Evolutionary conservation across 2,113 vertebrate species (phyloP).

Genomic region (Neofelis nebulosa): DNA sequence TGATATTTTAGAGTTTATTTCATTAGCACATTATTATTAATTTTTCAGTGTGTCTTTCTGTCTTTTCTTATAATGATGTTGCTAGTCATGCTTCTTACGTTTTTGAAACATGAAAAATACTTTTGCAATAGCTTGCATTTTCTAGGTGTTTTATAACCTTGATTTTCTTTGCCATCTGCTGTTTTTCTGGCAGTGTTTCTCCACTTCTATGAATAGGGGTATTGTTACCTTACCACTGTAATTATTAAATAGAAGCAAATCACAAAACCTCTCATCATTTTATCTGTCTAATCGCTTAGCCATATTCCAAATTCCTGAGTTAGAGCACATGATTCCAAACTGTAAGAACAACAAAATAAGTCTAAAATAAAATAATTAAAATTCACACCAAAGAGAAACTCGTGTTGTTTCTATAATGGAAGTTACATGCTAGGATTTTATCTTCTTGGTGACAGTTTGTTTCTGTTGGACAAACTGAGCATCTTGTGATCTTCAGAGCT

Average conservation of each 20-base stretch:
- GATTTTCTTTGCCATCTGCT: not conserved
- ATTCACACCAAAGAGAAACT: not conserved
- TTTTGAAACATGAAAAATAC: not conserved
- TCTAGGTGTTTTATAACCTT: not conserved
- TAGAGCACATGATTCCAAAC: not conserved
- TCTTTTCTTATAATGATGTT: not conserved
- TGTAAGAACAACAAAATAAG: not conserved
- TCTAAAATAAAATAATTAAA: not conserved
- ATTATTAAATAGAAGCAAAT: not conserved
- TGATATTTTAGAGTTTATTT: conserved; percentile 23
- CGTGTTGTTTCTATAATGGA: not conserved
- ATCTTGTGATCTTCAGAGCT: conserved; percentile 39
- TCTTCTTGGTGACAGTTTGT: conserved; percentile 7
- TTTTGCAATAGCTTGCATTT: not conserved
- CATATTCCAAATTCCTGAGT: not conserved
- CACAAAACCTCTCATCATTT: not conserved
- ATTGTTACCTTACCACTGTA: not conserved
- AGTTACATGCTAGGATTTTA: not conserved
- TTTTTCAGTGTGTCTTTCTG: not conserved
- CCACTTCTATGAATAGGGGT: not conserved
- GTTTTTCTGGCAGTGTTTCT: not conserved
- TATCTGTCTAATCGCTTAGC: not conserved
- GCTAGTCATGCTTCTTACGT: not conserved
- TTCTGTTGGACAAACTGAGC: not conserved
- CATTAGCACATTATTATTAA: not conserved